These are phyloP conservation scores for Psettodes erumei DNA, from an alignment of 2,113 vertebrate species.

Conservation along the genomic window DNA sequence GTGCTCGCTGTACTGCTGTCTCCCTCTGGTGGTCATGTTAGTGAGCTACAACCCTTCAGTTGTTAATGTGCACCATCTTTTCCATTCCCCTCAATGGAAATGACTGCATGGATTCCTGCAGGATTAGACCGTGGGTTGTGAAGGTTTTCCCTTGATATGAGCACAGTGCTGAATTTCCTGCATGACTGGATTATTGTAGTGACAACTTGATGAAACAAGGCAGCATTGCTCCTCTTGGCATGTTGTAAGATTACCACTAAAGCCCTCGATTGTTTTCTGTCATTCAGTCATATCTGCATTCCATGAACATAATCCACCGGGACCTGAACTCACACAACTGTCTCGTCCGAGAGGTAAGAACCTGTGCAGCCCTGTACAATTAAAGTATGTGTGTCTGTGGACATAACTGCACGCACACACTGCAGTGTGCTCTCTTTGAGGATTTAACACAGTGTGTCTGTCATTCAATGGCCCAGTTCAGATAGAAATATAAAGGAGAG, in stretches of 20 bases:
- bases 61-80: background rate
- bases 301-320: conserved; percentile 98
- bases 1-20: conserved; percentile 12
- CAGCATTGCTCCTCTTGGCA: conserved; percentile 44
- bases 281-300: conserved; percentile 91
- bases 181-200: conserved; percentile 38
- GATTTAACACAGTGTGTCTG: conserved; percentile 37
- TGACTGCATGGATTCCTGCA: conserved; percentile 45
- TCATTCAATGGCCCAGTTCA: conserved; percentile 5
- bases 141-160: conserved; percentile 26
- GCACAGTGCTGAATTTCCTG: conserved; percentile 26
- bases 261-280: conserved; percentile 31
- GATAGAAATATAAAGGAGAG: conserved; percentile 43
- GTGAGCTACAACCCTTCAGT: conserved; percentile 7
- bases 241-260: conserved; percentile 25
- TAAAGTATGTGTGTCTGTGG: conserved; percentile 8
- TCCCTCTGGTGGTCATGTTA: conserved; percentile 63
- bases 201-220: conserved; percentile 42
- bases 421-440: conserved; percentile 47
- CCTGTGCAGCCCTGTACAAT: conserved; percentile 12
- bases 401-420: conserved; percentile 13
- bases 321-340: conserved; percentile 99
- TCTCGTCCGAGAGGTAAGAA: conserved; percentile 92
- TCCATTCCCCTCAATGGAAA: conserved; percentile 22
- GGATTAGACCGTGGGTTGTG: conserved; percentile 33